These are phyloP conservation scores for Regulus satrapa DNA, from an alignment of 2,113 vertebrate species.

Conservation along the genomic window DNA sequence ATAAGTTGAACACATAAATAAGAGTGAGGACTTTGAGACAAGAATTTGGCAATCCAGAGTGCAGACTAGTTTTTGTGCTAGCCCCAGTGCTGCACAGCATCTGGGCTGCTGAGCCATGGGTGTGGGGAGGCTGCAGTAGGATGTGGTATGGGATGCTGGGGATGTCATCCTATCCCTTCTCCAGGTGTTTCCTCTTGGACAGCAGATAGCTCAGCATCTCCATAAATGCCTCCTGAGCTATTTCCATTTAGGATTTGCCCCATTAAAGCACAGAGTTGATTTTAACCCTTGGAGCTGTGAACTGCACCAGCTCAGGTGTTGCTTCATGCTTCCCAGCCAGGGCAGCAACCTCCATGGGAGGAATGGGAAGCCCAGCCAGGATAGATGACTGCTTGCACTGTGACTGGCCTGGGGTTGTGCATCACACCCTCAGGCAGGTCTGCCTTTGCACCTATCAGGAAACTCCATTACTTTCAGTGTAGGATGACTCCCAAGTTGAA, in stretches of 20 bases:
- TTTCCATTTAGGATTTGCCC: neutral
- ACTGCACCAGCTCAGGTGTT: neutral
- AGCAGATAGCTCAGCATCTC: neutral
- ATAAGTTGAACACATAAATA: neutral
- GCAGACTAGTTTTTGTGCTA: neutral
- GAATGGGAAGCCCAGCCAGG: neutral
- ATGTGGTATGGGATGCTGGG: neutral
- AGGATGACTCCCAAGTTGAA: neutral
- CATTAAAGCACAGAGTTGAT: neutral
- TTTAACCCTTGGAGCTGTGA: neutral
- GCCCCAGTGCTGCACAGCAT: neutral
- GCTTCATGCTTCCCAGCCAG: neutral
- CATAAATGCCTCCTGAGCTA: neutral
- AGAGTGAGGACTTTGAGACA: neutral
- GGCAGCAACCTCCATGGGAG: neutral
- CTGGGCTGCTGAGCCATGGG: neutral
- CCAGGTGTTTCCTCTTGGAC: neutral
- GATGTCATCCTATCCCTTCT: neutral
- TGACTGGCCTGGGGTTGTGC: neutral
- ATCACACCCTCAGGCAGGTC: neutral
- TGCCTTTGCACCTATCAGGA: neutral
- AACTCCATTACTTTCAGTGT: rapidly evolving
- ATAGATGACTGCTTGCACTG: rapidly evolving
- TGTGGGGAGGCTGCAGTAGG: neutral
- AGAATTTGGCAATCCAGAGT: neutral